Evolutionary conservation across 2,888 invertebrate genomes (phyloP).

Genomic region (Parnassius glacialis): DNA sequence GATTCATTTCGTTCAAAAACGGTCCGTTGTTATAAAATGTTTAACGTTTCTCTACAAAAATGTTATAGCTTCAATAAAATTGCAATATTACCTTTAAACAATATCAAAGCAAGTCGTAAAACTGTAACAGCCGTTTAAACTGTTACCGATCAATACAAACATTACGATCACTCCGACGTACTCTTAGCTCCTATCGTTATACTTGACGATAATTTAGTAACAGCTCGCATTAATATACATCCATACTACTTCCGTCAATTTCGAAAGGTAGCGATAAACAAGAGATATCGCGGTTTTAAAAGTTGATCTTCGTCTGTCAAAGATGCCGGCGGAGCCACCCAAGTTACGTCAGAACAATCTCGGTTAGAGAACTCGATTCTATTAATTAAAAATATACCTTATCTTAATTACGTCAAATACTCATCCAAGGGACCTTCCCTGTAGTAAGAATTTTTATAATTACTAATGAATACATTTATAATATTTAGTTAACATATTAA

Average conservation of each 20-base stretch:
- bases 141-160: slow-evolving; percentile 52
- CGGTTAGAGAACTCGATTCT: slow-evolving; percentile 59
- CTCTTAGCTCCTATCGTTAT: slow-evolving; percentile 37
- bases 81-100: slow-evolving; percentile 59
- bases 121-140: slow-evolving; percentile 53
- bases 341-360: slow-evolving; percentile 43
- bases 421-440: slow-evolving; percentile 19
- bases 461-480: slow-evolving; percentile 30
- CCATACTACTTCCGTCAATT: slow-evolving; percentile 55
- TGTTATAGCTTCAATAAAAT: slow-evolving; percentile 59
- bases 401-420: slow-evolving; percentile 64
- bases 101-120: slow-evolving; percentile 67
- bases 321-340: slow-evolving; percentile 53
- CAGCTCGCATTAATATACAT: slow-evolving; percentile 55
- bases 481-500: slow-evolving; percentile 27
- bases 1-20: not conserved
- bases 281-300: slow-evolving; percentile 39
- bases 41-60: not conserved
- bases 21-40: not conserved
- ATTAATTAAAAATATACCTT: slow-evolving; percentile 72
- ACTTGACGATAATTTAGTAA: slow-evolving; percentile 54
- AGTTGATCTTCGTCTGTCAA: slow-evolving; percentile 55
- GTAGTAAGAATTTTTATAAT: slow-evolving; percentile 38
- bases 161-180: slow-evolving; percentile 46
- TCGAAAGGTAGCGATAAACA: slow-evolving; percentile 30